Evolutionary conservation across 2,113 vertebrate species (phyloP), one percentile per base, ranked within the genome.

Genomic region (Hiodon alosoides): DNA sequence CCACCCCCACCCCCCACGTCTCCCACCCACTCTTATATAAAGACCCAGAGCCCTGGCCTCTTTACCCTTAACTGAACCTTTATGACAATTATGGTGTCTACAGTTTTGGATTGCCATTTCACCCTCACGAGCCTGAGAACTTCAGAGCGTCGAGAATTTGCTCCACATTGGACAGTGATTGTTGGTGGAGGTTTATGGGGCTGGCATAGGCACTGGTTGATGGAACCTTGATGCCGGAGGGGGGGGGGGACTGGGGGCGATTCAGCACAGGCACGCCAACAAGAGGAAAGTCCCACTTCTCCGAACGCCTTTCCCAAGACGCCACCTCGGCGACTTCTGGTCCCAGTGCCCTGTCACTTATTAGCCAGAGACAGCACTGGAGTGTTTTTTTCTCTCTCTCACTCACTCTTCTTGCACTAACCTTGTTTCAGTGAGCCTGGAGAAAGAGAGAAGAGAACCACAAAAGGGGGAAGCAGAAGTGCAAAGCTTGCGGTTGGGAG

Each of bases 401-500:
- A 1, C 31, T 31, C 31, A 31, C 74, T 48, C 55, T 10, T 57
- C 77, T 79, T 80, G 79, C 80, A 79, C 85, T 79, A 87, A 87
- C 85, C 84, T 89, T 89, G 88, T 87, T 92, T 89, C 85, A 84
- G 87, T 89, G 88, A 75, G 88, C 82, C 83, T 89, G 85, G 82
- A 82, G 88, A 84, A 88, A 86, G 88, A 91, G 87, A 82, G 82
- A n/a, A n/a, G 78, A 80, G 51, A 77, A 81, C 85, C 87, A 92
- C 90, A 93, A 91, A 92, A 83, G 86, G 61, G 89, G 91, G 93
- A 89, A 94, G 92, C 92, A 93, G 94, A 94, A 91, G 93, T 92
- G 94, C 91, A 92, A 90, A 94, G 92, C 94, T 85, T 82, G 85
- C 86, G 85, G 90, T 90, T 92, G 88, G 75, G 90, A 88, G 91